These are phyloP conservation scores for Taphrorychus bicolor DNA, from an alignment of 2,888 invertebrate species.

Conservation along the genomic window DNA sequence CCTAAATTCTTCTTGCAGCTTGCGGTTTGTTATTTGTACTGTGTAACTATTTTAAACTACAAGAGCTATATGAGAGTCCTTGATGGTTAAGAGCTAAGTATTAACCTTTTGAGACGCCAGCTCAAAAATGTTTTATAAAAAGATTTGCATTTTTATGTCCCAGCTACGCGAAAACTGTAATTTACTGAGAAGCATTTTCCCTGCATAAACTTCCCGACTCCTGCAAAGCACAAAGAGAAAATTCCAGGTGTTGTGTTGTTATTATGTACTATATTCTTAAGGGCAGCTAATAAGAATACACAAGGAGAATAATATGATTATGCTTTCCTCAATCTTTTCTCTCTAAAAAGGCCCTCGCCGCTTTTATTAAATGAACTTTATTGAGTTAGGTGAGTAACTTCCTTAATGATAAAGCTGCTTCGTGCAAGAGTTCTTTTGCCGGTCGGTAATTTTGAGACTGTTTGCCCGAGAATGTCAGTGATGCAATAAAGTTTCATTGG, in stretches of 20 bases:
- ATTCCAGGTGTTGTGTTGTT: not conserved
- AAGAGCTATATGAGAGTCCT: too few species aligned
- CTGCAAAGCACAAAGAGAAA: not conserved
- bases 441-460: not conserved
- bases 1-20: too few species aligned
- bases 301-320: not conserved
- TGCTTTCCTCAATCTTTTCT: not conserved
- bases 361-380: conserved; percentile 4
- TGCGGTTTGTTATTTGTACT: too few species aligned
- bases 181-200: not conserved
- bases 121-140: not conserved
- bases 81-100: too few species aligned
- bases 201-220: not conserved
- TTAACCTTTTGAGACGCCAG: too few species aligned
- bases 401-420: not conserved
- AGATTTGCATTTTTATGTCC: not conserved
- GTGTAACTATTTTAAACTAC: too few species aligned
- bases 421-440: not conserved
- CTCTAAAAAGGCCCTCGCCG: not conserved
- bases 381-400: not conserved
- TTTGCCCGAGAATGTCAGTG: not conserved
- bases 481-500: not conserved
- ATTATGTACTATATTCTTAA: not conserved
- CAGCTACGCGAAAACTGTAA: not conserved
- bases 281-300: not conserved